Evolutionary conservation across 2,113 vertebrate species (phyloP), one percentile per base, ranked within the genome.

Genomic region (Monopterus albus): DNA sequence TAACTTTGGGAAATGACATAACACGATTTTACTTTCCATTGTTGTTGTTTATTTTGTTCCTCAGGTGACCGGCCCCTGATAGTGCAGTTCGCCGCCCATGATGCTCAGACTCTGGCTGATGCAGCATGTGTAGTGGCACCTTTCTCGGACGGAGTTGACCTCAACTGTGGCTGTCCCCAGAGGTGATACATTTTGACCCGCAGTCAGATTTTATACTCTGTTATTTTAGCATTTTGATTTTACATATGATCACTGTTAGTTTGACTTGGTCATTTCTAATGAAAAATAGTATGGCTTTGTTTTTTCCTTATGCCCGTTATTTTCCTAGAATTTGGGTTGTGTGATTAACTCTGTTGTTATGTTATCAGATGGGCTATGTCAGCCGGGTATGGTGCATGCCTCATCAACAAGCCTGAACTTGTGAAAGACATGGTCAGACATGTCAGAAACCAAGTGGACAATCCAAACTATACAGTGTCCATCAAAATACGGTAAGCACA

Each of bases 101-200:
- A 96, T 84, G 93, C 96, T 4, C 95, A 96, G 83, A 92, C 95
- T 61, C 90, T 99, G 83, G 95, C 95, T 62, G 96, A 97, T 65
- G 97, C 97, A 73, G 95, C 96, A 25, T 79, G 79, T 55, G 91
- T 95, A 35, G 86, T 98, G 15, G 93, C 92, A 40, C 96, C 96
- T 71, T 98, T 96, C 79, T 96, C 96, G 29, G 94, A 96, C 75
- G 98, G 97, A 62, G 93, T 99, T 90, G 97, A 99, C 87, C 90
- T 99, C 21, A 99, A 99, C 89, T 99, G 97, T 87, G 98, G 98
- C 77, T 99, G 98, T 79, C 98, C 97, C 72, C 98, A 99, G 85
- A 97, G 97, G 97, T 92, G 31, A 23, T 28, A 28, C 3, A 8
- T 42, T 51, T 64, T 53, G 11, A n/a, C 15, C 23, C 38, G 2